Percentiles rank a stretch among this genome's conserved stretches.
phyloP scores from a whole-genome alignment of 2,888 invertebrate genomes.

The Cacoxenus indagator region DNA sequence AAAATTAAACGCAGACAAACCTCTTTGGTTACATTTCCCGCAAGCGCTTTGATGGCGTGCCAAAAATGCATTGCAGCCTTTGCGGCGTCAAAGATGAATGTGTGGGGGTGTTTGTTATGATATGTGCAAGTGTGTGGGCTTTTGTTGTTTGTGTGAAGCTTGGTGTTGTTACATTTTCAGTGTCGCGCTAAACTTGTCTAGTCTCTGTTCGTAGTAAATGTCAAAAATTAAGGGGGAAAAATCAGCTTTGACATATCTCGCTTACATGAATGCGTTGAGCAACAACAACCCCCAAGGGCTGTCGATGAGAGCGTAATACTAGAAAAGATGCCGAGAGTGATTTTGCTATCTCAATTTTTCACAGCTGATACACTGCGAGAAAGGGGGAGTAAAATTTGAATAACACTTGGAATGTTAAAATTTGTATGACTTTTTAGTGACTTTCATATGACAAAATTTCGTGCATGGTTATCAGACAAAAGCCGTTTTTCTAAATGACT shows the following conservation, averaged over 20 bases:
- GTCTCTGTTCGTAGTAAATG: neutral
- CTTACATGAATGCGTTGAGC: neutral
- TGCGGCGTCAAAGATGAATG: neutral
- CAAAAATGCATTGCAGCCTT: conserved; percentile 43
- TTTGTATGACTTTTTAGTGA: no score
- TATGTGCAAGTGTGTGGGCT: neutral
- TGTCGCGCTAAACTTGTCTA: neutral
- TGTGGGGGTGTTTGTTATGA: neutral
- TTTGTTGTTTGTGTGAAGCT: neutral
- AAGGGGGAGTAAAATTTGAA: no score
- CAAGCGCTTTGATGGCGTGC: conserved; percentile 43
- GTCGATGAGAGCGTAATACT: no score
- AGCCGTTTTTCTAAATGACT: no score
- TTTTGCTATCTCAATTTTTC: no score
- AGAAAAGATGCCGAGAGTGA: no score
- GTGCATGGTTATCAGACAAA: no score
- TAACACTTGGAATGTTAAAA: no score
- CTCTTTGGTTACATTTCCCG: conserved; percentile 37
- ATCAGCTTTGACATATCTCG: neutral
- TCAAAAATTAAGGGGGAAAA: neutral
- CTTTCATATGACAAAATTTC: no score
- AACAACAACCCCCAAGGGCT: conserved; percentile 3
- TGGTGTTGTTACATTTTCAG: neutral
- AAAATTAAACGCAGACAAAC: conserved; percentile 63
- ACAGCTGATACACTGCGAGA: no score